Conservation (phyloP, 2,888 invertebrate genomes). For the Lacanobia wlatinum region DNA sequence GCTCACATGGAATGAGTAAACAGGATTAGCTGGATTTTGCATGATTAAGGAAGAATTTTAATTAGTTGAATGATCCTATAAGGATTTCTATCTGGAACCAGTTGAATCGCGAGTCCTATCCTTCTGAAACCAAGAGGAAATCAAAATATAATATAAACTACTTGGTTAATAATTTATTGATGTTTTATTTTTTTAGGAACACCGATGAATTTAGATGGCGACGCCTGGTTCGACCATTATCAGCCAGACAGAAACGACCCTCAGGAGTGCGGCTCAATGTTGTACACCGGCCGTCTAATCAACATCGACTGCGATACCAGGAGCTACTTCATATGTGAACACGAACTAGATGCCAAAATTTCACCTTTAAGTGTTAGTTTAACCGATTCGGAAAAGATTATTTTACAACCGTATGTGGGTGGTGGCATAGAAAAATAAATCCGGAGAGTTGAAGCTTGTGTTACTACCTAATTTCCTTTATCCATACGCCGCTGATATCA, state of each 20-base stretch:
- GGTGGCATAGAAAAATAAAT: slow-evolving; percentile 3
- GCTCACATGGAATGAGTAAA: not conserved
- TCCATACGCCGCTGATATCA: not conserved
- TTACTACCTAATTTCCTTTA: not conserved
- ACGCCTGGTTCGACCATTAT: slow-evolving; percentile 72
- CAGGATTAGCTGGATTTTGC: not conserved
- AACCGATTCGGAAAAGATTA: not conserved
- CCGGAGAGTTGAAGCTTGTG: not conserved
- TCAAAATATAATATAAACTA: not conserved
- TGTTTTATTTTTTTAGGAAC: slow-evolving; percentile 11
- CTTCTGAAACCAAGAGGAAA: not conserved
- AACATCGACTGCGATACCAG: slow-evolving; percentile 74
- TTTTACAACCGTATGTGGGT: slow-evolving; percentile 22
- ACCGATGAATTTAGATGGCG: slow-evolving; percentile 65
- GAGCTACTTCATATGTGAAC: slow-evolving; percentile 84
- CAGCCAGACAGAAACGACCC: slow-evolving; percentile 74
- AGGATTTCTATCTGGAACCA: not conserved
- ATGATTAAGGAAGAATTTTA: not conserved
- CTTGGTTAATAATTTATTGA: too few species aligned
- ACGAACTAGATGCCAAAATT: not conserved
- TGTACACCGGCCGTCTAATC: slow-evolving; percentile 77
- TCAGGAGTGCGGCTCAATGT: slow-evolving; percentile 75
- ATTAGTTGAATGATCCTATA: not conserved
- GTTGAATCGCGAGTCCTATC: not conserved
- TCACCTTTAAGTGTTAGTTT: not conserved